A percentile compares a stretch with the other conserved stretches of the same genome.
Conservation (phyloP, 2,797 vertebrate genomes). For the Arctocebus calabarensis region DNA sequence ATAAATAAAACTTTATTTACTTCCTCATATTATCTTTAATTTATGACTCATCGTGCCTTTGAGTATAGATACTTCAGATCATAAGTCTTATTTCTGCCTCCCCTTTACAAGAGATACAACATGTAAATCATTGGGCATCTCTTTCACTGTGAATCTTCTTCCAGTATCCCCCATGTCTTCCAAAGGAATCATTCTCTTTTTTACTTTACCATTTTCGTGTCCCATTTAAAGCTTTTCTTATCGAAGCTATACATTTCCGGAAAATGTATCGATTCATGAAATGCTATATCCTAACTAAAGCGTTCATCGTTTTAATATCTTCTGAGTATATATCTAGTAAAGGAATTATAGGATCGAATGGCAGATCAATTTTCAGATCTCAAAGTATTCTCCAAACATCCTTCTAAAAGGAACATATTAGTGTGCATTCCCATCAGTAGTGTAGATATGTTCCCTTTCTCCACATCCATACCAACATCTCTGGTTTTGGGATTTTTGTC, state of each 20-base stretch:
- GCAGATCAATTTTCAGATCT: too few species aligned
- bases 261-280: slow-evolving; percentile 28
- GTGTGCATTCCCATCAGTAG: too few species aligned
- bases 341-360: too few species aligned
- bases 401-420: too few species aligned
- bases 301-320: slow-evolving; percentile 19
- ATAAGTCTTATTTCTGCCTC: slow-evolving; percentile 45
- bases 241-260: slow-evolving; percentile 41
- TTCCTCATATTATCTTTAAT: slow-evolving; percentile 44
- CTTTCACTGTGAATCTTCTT: not conserved
- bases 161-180: slow-evolving; percentile 17
- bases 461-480: too few species aligned
- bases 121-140: not conserved
- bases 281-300: slow-evolving; percentile 16
- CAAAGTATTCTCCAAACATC: too few species aligned
- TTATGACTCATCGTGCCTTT: slow-evolving; percentile 2
- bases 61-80: not conserved
- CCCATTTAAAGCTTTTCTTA: not conserved
- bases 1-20: slow-evolving; percentile 40
- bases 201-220: slow-evolving; percentile 36
- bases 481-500: too few species aligned
- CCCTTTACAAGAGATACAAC: slow-evolving; percentile 7
- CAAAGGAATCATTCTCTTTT: slow-evolving; percentile 49
- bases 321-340: too few species aligned
- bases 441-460: too few species aligned